These are phyloP conservation scores for Pseudorasbora parva DNA, from an alignment of 2,113 vertebrate species.

Conservation along the genomic window DNA sequence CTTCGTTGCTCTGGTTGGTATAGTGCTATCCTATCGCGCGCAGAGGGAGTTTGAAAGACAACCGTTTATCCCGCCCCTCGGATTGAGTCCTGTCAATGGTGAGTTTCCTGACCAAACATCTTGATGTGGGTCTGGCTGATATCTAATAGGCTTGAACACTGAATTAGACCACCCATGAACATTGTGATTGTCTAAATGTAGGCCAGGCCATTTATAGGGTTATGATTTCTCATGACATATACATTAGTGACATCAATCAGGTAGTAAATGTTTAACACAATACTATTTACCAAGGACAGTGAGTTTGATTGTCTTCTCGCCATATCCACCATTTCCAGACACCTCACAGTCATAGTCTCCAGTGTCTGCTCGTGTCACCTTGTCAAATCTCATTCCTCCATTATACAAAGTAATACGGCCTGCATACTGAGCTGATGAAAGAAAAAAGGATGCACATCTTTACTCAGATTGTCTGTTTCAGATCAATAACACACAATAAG, in stretches of 20 bases:
- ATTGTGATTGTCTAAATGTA: too few relatives aligned
- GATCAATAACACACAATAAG: neutral
- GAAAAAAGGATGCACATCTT: neutral
- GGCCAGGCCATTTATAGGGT: too few relatives aligned
- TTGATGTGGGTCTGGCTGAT: too few relatives aligned
- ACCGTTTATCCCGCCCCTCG: too few relatives aligned
- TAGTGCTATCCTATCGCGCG: too few relatives aligned
- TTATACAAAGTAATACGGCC: slow-evolving; percentile 46
- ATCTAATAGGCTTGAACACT: too few relatives aligned
- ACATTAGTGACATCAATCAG: neutral
- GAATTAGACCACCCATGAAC: too few relatives aligned
- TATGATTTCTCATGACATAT: neutral
- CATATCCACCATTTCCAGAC: slow-evolving; percentile 56
- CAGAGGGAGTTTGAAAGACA: too few relatives aligned
- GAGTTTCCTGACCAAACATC: too few relatives aligned
- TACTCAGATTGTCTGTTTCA: neutral
- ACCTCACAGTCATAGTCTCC: slow-evolving; percentile 74
- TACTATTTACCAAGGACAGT: slow-evolving; percentile 71
- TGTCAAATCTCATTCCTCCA: slow-evolving; percentile 65
- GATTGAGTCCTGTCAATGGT: too few relatives aligned
- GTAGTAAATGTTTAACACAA: neutral
- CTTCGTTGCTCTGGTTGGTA: too few relatives aligned
- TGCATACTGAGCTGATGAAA: slow-evolving; percentile 62
- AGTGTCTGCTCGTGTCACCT: slow-evolving; percentile 67
- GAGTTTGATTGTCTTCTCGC: slow-evolving; percentile 59